Base-by-base conservation (phyloP, 1,140 invertebrate genomes). In the Penaeus vannamei region DNA sequence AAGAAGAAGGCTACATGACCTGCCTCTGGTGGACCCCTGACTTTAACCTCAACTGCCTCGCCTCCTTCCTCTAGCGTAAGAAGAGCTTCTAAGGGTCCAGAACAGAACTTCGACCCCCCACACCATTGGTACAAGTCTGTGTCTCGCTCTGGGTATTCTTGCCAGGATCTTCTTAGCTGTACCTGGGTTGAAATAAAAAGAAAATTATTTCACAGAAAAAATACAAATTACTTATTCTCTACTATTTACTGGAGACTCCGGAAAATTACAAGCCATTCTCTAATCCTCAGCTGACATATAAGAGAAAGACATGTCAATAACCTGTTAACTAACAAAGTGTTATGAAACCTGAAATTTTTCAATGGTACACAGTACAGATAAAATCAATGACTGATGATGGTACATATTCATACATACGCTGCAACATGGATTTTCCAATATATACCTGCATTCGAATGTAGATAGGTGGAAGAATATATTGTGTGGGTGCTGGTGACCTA, bases 71-170 rank as follows among this genome's bases (percentile, higher is more conserved):
- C 95, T 90, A 97, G 93, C 19, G 95, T 96, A 22, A 97, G 93
- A 32, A 97, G 93, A 87, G 95, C 95, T 93, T 97, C 96, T 82
- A 96, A 94, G 61, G 94, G 94, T 2, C 95, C 95, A 83, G 95
- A 95, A 91, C 95, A 96, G 84, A 97, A 94, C 93, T 97, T 97
- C n/a, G 95, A 96, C 23, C 96, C 96, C 84, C 95, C 94, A 92
- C 95, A 95, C 96, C 96, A 97, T 92, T 97, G 96, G 91, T 96
- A 96, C 20, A 97, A 93, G 93, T 97, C 96, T 19, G 92, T 93
- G 77, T 94, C 94, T 53, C 93, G 93, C 62, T 93, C 94, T 90
- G 94, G 94, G 91, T 96, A 93, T 82, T 94, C 94, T 69, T 93
- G 92, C 64, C 96, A 94, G 93, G 95, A 91, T 83, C 94, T 92